phyloP scores from a whole-genome alignment of 23 tunicate species.

The Halocynthia aurantium region DNA sequence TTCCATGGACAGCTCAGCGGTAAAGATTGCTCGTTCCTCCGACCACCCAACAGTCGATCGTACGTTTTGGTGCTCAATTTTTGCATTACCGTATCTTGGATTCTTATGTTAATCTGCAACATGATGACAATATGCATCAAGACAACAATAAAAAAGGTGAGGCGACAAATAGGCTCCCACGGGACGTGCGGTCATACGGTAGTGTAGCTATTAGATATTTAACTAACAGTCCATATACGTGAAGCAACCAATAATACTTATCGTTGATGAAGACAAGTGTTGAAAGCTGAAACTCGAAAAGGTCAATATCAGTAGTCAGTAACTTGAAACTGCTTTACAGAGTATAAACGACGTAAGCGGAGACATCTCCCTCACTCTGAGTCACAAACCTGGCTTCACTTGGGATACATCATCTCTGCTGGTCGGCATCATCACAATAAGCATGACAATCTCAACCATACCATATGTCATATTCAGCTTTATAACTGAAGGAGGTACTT shows the following conservation, averaged over 20 bases:
- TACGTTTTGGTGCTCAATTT: slow-evolving; percentile 36
- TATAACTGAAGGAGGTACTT: slow-evolving; percentile 66
- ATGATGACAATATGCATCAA: slow-evolving; percentile 46
- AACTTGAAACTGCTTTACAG: not conserved
- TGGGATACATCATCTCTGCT: slow-evolving; percentile 58
- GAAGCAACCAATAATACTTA: no score
- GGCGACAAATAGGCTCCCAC: not conserved
- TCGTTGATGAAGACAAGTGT: not conserved
- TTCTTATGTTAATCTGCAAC: slow-evolving; percentile 61
- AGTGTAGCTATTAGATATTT: no score
- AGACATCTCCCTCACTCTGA: slow-evolving; percentile 13
- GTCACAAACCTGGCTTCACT: slow-evolving; percentile 50
- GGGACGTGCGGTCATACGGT: no score
- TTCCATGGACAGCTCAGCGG: not conserved
- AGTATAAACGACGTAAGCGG: not conserved
- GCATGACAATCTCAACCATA: slow-evolving; percentile 62
- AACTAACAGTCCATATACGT: no score
- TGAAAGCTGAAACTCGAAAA: no score
- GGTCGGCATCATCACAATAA: slow-evolving; percentile 55
- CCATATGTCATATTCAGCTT: slow-evolving; percentile 69
- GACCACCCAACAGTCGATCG: slow-evolving; percentile 35
- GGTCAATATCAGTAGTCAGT: not conserved
- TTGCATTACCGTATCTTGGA: slow-evolving; percentile 43
- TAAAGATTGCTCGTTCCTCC: slow-evolving; percentile 56
- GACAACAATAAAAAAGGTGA: slow-evolving; percentile 47